Base-by-base conservation (phyloP, 2,888 invertebrate species). In the Coecobrya sp. region DNA sequence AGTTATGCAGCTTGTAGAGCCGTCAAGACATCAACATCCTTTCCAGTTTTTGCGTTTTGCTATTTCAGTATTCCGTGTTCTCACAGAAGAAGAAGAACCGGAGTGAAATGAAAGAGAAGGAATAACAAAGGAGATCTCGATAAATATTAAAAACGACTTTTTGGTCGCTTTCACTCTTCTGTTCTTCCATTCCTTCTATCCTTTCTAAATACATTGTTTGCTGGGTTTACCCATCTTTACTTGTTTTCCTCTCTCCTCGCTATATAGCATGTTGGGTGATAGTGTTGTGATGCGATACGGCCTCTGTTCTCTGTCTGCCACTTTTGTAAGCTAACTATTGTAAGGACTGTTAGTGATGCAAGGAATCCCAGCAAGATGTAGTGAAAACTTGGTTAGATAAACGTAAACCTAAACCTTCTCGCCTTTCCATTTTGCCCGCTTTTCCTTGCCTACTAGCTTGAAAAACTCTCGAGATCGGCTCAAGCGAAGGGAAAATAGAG, bases 81-180 rank as follows among this genome's bases (percentile, higher is more conserved):
- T 87, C 93, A 82, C 36, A 45, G 62, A 11, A 65, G 86, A 30
- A 36, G 11, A 59, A 87, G 86, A 86, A 87, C 82, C 85, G 93
- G 92, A 93, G 92, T 89, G 94, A 95, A 94, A 93, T 94, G 94
- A 94, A 94, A 94, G 94, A 93, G 94, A 94, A 94, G 82, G 27
- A 95, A 95, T 94, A 94, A 94, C 94, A 94, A 95, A 94, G 93
- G 92, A 95, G 94, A 94, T 94, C 94, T 94, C 93, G 95, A 95
- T 95, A 95, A 95, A 95, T 95, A 95, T 95, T 95, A 94, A 94
- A 95, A 95, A 94, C 94, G 93, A 94, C 94, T 94, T 93, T 86
- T 92, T 94, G 94, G 92, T 95, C 93, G 93, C 93, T 89, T 52
- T 65, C 22, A 52, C 49, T 59, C n/a, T 59, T 84, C 76, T 81